Conservation (phyloP, 1,140 invertebrate species). For the Octopus sinensis region DNA sequence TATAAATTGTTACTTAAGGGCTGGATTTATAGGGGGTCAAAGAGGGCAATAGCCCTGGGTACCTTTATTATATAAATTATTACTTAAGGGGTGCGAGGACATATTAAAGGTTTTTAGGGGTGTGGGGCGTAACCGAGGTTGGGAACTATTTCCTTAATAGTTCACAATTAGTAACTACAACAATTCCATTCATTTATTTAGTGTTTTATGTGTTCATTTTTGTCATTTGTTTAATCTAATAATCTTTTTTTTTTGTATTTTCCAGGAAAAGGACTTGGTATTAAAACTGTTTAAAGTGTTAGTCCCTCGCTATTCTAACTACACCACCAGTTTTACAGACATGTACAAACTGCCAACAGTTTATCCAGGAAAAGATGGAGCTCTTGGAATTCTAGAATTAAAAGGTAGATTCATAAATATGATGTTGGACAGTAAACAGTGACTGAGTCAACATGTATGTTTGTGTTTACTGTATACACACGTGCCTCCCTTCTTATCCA, state of each 20-base stretch:
- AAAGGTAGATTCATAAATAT: conserved; percentile 59
- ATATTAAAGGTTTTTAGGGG: no score
- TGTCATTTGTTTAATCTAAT: not conserved
- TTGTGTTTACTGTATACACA: not conserved
- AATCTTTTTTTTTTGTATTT: conserved; percentile 18
- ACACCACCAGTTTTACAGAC: conserved; percentile 69
- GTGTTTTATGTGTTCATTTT: no score
- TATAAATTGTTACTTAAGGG: no score
- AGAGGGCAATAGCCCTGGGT: no score
- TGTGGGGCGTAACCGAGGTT: no score
- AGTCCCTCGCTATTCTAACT: conserved; percentile 73
- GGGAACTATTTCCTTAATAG: no score
- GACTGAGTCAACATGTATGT: not conserved
- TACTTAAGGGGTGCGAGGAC: no score
- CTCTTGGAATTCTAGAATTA: conserved; percentile 71
- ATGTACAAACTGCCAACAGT: conserved; percentile 68
- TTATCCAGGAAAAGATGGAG: conserved; percentile 60
- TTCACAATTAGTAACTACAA: no score
- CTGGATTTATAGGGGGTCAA: no score
- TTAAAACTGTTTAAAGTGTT: conserved; percentile 92
- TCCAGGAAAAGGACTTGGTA: conserved; percentile 79
- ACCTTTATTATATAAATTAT: no score
- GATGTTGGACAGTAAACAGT: not conserved
- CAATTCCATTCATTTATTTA: no score
- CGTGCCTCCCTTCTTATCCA: no score